Base-by-base conservation (phyloP, 2,797 vertebrate genomes). In the Cuniculus paca region DNA sequence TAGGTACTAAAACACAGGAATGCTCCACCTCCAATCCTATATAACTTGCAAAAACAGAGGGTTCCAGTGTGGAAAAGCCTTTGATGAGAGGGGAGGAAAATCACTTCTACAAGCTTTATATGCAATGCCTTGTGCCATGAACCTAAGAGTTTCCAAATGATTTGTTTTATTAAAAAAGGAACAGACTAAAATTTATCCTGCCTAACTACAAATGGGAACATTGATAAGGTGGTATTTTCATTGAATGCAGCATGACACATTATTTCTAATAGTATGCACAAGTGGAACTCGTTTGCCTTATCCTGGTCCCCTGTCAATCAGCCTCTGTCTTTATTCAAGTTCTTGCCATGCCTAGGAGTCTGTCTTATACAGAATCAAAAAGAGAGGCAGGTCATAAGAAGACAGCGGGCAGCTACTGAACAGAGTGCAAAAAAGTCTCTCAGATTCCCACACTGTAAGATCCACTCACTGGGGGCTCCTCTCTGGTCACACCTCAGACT, bases 211-310 rank as follows among this genome's bases (percentile, higher is more conserved):
- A 83, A 90, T 60, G 78, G 28, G 54, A 58, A 92, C 63, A 42
- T 58, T 60, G 28, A 54, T 34, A 86, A 90, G 79, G 7, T 74
- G 48, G 54, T 39, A 58, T 75, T 95, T 83, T 92, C 54, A 78
- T 11, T 42, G 60, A 94, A 77, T 50, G 31, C 31, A 90, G 58
- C 50, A 91, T 20, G 52, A 94, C n/a, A 93, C 17, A 83, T 61
- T 74, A 86, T 50, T 94, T 95, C 81, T 88, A 88, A 45, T 39
- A 75, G 91, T 52, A 34, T 31, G 48, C 85, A 65, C 42, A 89
- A 28, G 16, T 20, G 22, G 19, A 70, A 78, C 48, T 93, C 34
- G 83, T 34, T 34, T 39, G 31, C 75, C 82, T 19, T 56, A 13
- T 22, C 56, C n/a, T 50, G 86, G 19, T 78, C 34, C 45, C n/a